Base-by-base conservation (phyloP, 2,888 invertebrate species). In the Tyria jacobaeae region DNA sequence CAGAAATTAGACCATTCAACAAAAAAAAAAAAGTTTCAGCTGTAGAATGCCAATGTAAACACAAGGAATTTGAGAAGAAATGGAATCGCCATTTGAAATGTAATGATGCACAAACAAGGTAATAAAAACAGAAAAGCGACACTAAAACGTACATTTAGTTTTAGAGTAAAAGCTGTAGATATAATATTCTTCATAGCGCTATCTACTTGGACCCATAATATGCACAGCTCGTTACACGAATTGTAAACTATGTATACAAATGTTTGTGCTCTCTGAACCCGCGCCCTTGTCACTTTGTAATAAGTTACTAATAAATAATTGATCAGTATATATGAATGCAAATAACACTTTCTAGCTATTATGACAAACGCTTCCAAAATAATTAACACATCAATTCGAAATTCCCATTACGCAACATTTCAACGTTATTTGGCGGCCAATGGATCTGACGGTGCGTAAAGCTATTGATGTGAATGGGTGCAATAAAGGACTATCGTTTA, bases 401-500 rank as follows among this genome's bases (percentile, higher is more conserved):
- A 39, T 21, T 21, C 12, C 5, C 21, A n/a, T n/a, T 21, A 12
- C 21, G 4, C 44, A 21, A 44, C 44, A 44, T 21, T 44, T 12
- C 21, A 12, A 12, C 17, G 44, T 21, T 44, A 44, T 44, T 21
- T 17, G 44, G 21, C 3, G 21, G 21, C 44, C 44, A 44, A 44
- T 44, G 44, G 21, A 44, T 21, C 44, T 21, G 44, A 44, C 44
- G 44, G 21, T 44, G 44, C 44, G 44, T 44, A 21, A 44, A 44
- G 12, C 21, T 21, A 44, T 44, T 21, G 12, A 21, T 10, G 21
- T 12, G 44, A 17, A 44, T 21, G 44, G 3, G 21, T 44, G 21
- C 17, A 12, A 21, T 21, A 12, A 17, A 21, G 21, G 10, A 4
- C 21, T 44, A 1, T 17, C 21, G 21, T 44, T 44, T 44, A 12